These are phyloP conservation scores for Colius striatus DNA, from an alignment of 2,113 vertebrate genomes.

Conservation along the genomic window DNA sequence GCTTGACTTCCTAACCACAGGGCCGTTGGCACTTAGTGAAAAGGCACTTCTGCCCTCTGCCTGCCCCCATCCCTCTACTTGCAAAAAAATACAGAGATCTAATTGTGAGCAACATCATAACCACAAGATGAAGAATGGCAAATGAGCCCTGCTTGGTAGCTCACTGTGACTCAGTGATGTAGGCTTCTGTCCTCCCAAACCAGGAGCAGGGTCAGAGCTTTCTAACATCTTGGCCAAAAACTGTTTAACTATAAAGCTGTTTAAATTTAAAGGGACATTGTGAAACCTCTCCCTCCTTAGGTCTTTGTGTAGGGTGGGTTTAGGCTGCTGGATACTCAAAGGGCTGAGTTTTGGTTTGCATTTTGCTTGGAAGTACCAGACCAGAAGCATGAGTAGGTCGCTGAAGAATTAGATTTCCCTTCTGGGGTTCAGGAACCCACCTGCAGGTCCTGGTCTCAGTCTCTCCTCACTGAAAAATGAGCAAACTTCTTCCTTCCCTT, in stretches of 20 bases:
- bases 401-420: neutral
- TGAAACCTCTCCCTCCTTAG: neutral
- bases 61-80: neutral
- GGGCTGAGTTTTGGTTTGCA: neutral
- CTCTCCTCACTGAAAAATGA: neutral
- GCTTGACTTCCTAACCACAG: neutral
- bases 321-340: neutral
- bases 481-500: neutral
- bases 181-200: neutral
- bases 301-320: neutral
- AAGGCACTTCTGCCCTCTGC: neutral
- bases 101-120: neutral
- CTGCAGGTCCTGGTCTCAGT: neutral
- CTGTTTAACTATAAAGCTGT: neutral
- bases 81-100: neutral
- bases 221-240: neutral
- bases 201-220: neutral
- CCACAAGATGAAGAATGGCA: neutral
- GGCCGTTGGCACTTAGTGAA: neutral
- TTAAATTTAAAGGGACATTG: neutral
- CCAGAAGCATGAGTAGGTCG: neutral
- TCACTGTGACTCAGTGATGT: accelerated
- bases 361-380: neutral
- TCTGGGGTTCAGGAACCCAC: accelerated
- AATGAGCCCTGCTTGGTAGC: neutral